These are phyloP conservation scores for Acromyrmex echinatior DNA, from an alignment of 1,140 invertebrate genomes.

Conservation along the genomic window DNA sequence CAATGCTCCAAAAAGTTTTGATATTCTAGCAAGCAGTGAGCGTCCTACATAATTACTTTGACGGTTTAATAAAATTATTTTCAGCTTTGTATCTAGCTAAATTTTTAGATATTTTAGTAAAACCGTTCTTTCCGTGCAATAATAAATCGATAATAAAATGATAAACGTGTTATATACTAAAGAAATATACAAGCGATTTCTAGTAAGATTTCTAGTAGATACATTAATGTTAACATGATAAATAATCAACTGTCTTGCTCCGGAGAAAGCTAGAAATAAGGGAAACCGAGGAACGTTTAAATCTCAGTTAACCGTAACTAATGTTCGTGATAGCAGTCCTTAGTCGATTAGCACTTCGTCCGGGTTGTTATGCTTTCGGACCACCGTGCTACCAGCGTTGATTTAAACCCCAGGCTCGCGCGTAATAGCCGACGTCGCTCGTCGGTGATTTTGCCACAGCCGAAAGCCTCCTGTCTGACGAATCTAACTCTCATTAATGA, in stretches of 20 bases:
- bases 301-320: slow-evolving; percentile 13
- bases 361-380: slow-evolving; percentile 6
- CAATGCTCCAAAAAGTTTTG: too few species aligned
- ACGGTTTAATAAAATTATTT: too few species aligned
- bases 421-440: slow-evolving; percentile 25
- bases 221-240: background rate
- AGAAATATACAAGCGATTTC: background rate
- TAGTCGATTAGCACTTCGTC: slow-evolving; percentile 16
- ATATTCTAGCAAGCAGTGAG: too few species aligned
- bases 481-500: slow-evolving; percentile 74
- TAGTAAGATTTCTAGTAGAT: background rate
- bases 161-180: background rate
- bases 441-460: background rate
- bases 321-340: slow-evolving; percentile 16
- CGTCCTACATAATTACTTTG: too few species aligned
- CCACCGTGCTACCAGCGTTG: slow-evolving; percentile 7
- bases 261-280: background rate
- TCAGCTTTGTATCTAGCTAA: too few species aligned
- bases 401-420: slow-evolving; percentile 25
- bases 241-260: background rate
- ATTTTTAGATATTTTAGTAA: too few species aligned
- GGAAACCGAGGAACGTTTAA: slow-evolving; percentile 15
- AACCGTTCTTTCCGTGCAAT: background rate
- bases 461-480: background rate
- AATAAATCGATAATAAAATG: background rate